Base-by-base conservation (phyloP, 2,888 invertebrate species). In the Digitonthophagus gazella region DNA sequence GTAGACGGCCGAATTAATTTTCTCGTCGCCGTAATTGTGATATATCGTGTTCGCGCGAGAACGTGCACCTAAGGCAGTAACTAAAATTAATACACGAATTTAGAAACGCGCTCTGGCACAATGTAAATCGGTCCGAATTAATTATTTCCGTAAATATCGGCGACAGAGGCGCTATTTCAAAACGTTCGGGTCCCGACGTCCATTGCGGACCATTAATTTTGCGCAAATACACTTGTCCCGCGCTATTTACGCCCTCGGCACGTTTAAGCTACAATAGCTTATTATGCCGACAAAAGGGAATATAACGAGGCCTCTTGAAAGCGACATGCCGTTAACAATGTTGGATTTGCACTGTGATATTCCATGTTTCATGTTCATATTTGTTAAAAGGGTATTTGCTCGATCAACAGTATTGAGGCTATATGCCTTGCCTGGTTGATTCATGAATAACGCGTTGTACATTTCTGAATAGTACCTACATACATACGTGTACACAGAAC, bases 81-180 rank as follows among this genome's bases (percentile, higher is more conserved):
- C 61, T 61, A 61, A 61, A 61, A 61, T 61, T 61, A 61, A 61
- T 61, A 61, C 61, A 61, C 61, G 61, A 61, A 61, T 61, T 61
- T 61, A 61, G 61, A 61, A 61, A 18, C 57, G 57, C 16, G 5
- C 15, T 15, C 61, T 61, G 61, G 18, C n/a, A 20, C 61, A 61
- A 61, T 61, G 20, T 61, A 61, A 61, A 61, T 61, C 61, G 61
- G 61, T 44, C 61, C n/a, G 20, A 61, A 61, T 61, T 61, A 61
- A 18, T 61, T 61, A 61, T 61, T 61, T 61, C 61, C 61, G 61
- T 61, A 61, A 61, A 61, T 61, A 61, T 61, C 61, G 61, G 61
- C 61, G 61, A 61, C 61, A 61, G 61, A n/a, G 8, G 61, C 20
- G 20, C 19, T 61, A 61, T 61, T 61, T 61, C 61, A 61, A 20